Percentiles rank a stretch among this genome's conserved stretches.
phyloP scores from a whole-genome alignment of 2,888 invertebrate species.

The Gryllus longicercus region DNA sequence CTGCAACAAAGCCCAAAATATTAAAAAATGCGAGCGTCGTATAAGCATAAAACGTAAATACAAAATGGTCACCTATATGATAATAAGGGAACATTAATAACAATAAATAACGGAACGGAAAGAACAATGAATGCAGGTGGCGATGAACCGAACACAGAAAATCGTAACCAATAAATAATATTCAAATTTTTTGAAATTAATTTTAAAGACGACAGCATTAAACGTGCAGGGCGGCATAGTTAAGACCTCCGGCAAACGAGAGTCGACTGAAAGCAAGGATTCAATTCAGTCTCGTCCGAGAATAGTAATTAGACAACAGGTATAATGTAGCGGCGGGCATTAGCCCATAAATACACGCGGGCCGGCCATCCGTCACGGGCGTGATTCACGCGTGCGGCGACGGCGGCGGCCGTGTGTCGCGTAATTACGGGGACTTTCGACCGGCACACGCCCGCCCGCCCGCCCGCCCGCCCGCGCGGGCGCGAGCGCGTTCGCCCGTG shows the following conservation, averaged over 20 bases:
- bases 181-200: not conserved
- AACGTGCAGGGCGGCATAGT: not conserved
- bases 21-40: not conserved
- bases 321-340: conserved; percentile 17
- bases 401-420: not conserved
- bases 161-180: not conserved
- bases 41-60: not conserved
- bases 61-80: not conserved
- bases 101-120: not conserved
- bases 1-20: not conserved
- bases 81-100: not conserved
- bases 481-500: not conserved
- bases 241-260: conserved; percentile 9
- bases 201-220: conserved; percentile 17
- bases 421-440: not conserved
- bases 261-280: not conserved
- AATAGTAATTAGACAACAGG: conserved; percentile 8
- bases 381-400: conserved; percentile 17
- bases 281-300: not conserved
- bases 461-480: not conserved
- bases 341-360: not conserved
- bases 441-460: not conserved
- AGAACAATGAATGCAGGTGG: not conserved
- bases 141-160: not conserved
- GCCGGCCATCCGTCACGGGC: not conserved